Conservation (phyloP, 2,888 invertebrate species). For the Lamellibrachia satsuma region DNA sequence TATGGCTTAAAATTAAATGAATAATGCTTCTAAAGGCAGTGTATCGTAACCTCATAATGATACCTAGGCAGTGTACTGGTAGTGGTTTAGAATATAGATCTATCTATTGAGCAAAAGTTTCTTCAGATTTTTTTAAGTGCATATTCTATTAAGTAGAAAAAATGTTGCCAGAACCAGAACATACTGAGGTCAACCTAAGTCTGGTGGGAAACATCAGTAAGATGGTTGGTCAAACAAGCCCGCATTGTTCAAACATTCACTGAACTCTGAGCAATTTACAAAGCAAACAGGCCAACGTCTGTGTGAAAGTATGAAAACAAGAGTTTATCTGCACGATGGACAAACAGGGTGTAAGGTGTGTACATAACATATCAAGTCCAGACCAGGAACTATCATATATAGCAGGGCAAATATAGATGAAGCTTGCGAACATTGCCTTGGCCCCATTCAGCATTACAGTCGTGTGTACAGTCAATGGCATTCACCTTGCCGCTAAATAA, state of each 20-base stretch:
- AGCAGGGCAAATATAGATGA: constrained; percentile 13
- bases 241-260: not conserved
- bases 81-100: no score
- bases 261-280: not conserved
- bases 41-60: not conserved
- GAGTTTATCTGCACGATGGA: not conserved
- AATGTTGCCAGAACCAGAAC: no score
- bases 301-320: not conserved
- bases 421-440: not conserved
- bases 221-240: not conserved
- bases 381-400: not conserved
- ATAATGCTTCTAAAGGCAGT: not conserved
- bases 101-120: no score
- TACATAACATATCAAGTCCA: not conserved
- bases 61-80: not conserved
- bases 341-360: not conserved
- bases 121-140: no score
- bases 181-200: not conserved
- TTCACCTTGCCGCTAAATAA: constrained; percentile 1
- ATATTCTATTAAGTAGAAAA: no score
- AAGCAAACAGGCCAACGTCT: not conserved
- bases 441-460: not conserved
- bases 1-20: not conserved
- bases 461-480: not conserved
- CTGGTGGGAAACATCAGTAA: not conserved